These are phyloP conservation scores for Paragorgia papillata DNA, from an alignment of 92 coral and sea anemone genomes.

Conservation along the genomic window DNA sequence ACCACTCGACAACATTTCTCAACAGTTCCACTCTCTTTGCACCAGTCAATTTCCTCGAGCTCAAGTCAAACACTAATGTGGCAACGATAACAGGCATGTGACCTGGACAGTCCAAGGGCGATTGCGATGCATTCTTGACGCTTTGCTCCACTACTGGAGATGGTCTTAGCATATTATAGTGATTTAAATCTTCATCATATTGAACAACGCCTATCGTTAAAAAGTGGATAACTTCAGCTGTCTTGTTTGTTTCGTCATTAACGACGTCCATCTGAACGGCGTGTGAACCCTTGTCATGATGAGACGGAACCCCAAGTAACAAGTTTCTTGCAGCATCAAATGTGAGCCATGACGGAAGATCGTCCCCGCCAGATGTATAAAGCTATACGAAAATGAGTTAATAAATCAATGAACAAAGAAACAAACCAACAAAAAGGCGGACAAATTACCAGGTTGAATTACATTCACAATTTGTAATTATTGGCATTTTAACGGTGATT, in stretches of 20 bases:
- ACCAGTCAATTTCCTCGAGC: conserved; percentile 76
- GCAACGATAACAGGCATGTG: conserved; percentile 85
- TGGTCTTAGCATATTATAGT: conserved; percentile 57
- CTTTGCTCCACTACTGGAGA: conserved; percentile 54
- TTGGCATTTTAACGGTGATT: too few species aligned
- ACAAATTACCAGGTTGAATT: too few species aligned
- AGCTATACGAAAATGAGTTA: too few species aligned
- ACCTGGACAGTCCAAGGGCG: conserved; percentile 55
- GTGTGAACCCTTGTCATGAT: conserved; percentile 84
- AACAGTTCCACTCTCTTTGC: conserved; percentile 64
- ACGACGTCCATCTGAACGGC: conserved; percentile 61
- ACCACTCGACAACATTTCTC: conserved; percentile 75
- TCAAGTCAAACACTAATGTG: conserved; percentile 86
- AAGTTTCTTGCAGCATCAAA: conserved; percentile 60
- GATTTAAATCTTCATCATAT: conserved; percentile 62
- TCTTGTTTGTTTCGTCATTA: conserved; percentile 41
- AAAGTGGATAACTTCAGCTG: conserved; percentile 22
- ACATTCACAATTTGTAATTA: too few species aligned
- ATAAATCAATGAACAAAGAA: too few species aligned
- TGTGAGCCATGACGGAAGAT: conserved; percentile 90
- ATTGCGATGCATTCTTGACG: conserved; percentile 8
- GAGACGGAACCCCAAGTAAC: conserved; percentile 79
- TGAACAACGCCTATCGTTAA: conserved; percentile 67
- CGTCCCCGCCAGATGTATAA: conserved; percentile 67
- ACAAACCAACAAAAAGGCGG: neutral